Evolutionary conservation across 2,797 vertebrate species (phyloP), one percentile per base, ranked within the genome.

Genomic region (Cyprinella venusta): DNA sequence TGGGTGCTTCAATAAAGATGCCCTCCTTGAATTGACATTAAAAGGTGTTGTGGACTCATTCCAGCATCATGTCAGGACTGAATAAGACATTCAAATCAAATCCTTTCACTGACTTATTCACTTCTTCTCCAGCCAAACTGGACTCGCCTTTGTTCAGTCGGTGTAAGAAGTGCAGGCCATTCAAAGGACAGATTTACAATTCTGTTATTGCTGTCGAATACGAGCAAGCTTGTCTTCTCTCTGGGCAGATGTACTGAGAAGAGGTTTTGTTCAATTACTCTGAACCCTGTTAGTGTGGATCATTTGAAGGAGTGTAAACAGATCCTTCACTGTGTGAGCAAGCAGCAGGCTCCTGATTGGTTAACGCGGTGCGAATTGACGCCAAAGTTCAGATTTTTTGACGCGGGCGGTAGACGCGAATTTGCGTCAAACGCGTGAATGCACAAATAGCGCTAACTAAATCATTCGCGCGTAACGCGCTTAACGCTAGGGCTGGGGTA

Each of bases 41-140:
- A 90, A 91, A 88, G 85, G 81, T 76, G 88, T 88, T 45, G 87
- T 91, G 89, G 91, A 92, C 88, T 90, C 80, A 36, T 81, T 87
- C 87, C 90, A 91, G 89, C 88, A 76, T 91, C 87, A 87, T 91
- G 88, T 93, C 91, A 88, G 86, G 92, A 90, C 91, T 90, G 89
- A 91, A 93, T 84, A 92, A 93, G 91, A 89, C 91, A 88, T 93
- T 92, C 86, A 89, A 90, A 89, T 87, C 70, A 36, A 36, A 36
- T 36, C 4, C 84, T 75, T 85, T 90, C 67, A 75, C 76, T 50
- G 74, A 81, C 87, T 84, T 84, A 75, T 89, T 86, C 89, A 59
- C 85, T 65, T 79, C 85, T 69, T 79, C 72, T 76, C 68, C 5
- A 85, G 78, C 54, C 79, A 24, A 70, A 78, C 67, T 63, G 69